Conservation (phyloP, 2,113 vertebrate species). For the Hipposideros armiger region DNA sequence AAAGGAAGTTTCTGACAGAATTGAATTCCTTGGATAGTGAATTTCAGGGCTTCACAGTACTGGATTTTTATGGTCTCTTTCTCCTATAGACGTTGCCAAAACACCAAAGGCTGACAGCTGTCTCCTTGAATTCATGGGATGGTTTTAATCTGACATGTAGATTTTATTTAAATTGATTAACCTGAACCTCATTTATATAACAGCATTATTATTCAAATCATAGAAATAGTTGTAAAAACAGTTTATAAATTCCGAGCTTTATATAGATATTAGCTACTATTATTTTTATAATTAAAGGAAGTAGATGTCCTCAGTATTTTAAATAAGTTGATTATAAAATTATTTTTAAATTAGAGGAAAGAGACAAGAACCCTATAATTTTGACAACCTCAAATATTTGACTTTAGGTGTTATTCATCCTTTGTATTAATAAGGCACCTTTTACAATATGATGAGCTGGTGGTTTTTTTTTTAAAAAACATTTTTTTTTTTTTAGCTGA, state of each 20-base stretch:
- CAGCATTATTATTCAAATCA: neutral
- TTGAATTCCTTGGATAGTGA: neutral
- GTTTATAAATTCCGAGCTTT: neutral
- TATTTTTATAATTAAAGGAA: neutral
- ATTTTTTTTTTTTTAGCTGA: too few relatives aligned
- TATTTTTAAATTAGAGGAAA: neutral
- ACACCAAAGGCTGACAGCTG: neutral
- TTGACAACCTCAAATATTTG: neutral
- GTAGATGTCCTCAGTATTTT: neutral
- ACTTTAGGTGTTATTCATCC: neutral
- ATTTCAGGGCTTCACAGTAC: neutral
- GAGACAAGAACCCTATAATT: neutral
- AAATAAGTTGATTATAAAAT: constrained; percentile 45
- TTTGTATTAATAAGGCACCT: neutral
- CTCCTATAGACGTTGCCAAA: neutral
- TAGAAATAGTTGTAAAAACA: neutral
- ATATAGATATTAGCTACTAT: neutral
- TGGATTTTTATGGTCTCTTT: neutral
- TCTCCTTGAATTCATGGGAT: neutral
- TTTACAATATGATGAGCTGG: neutral
- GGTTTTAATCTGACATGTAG: neutral
- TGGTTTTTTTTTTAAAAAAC: neutral
- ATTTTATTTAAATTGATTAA: constrained; percentile 16
- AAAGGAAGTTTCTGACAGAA: neutral
- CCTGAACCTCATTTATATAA: neutral